phyloP scores from a whole-genome alignment of 2,797 vertebrate species.

The Pseudomugil gertrudae region DNA sequence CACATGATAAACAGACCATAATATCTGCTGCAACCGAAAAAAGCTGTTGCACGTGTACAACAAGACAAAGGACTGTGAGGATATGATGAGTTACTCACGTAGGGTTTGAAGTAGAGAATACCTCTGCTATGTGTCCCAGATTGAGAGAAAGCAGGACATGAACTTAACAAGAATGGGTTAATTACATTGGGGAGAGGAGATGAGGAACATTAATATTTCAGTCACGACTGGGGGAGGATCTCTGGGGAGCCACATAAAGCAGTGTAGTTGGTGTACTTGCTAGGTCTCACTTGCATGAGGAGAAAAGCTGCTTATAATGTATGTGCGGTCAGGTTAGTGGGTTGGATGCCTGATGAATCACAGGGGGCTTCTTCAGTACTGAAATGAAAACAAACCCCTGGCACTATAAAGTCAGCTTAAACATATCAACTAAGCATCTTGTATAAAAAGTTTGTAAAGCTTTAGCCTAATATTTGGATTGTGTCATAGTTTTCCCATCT shows the following conservation, averaged over 20 bases:
- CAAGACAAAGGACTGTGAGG: conserved; percentile 38
- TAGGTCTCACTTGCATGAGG: conserved; percentile 24
- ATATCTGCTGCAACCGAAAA: conserved; percentile 3
- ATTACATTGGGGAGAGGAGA: conserved; percentile 81
- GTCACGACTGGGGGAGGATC: conserved; percentile 63
- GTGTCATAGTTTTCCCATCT: conserved; percentile 1
- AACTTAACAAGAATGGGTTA: conserved; percentile 81
- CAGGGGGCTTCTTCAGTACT: conserved; percentile 39
- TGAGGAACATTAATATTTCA: conserved; percentile 75
- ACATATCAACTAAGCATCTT: conserved; percentile 50
- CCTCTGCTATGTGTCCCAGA: conserved; percentile 76
- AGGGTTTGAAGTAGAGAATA: conserved; percentile 43
- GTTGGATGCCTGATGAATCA: conserved; percentile 44
- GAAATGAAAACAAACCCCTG: conserved; percentile 25
- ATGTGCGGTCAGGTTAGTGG: conserved; percentile 48
- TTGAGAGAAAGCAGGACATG: conserved; percentile 79
- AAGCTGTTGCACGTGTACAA: conserved; percentile 17
- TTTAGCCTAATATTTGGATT: conserved; percentile 8
- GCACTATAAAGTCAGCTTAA: conserved; percentile 35
- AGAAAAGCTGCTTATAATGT: conserved; percentile 52
- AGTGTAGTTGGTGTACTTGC: conserved; percentile 39
- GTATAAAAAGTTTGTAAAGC: conserved; percentile 33
- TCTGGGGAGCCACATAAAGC: conserved; percentile 65
- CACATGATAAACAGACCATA: neutral
- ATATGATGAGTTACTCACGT: conserved; percentile 39